phyloP scores from a whole-genome alignment of 2,113 vertebrate species.

The Cyanoramphus novaezelandiae region DNA sequence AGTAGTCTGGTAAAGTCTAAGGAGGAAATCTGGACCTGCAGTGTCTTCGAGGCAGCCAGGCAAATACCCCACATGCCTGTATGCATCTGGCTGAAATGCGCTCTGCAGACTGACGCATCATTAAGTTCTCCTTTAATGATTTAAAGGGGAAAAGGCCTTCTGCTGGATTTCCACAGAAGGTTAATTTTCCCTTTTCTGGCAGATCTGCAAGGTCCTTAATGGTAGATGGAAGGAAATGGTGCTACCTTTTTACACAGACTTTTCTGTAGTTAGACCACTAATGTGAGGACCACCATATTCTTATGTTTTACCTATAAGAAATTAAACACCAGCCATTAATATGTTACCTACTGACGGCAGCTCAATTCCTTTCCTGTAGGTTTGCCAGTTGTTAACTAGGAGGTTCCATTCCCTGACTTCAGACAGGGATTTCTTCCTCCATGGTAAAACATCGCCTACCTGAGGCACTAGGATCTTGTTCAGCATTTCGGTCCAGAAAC shows the following conservation, averaged over 20 bases:
- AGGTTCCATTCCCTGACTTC: constrained; percentile 57
- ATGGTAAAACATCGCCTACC: constrained; percentile 74
- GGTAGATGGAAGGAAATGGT: constrained; percentile 42
- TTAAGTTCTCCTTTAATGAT: constrained; percentile 43
- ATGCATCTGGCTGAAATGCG: constrained; percentile 1
- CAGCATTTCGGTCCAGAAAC: constrained; percentile 74
- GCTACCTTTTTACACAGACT: constrained; percentile 7
- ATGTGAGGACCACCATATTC: constrained; percentile 57
- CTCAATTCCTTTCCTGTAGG: constrained; percentile 46
- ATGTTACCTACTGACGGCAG: constrained; percentile 21
- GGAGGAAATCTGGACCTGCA: constrained; percentile 8
- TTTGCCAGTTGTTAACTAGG: constrained; percentile 19
- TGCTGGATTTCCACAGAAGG: constrained; percentile 53
- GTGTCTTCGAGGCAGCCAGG: neutral
- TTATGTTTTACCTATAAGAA: constrained; percentile 49
- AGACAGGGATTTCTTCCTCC: constrained; percentile 71
- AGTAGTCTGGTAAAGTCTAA: neutral
- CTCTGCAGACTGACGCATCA: constrained; percentile 10
- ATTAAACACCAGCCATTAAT: constrained; percentile 47
- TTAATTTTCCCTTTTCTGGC: constrained; percentile 61
- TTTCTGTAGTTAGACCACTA: neutral
- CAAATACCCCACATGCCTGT: neutral
- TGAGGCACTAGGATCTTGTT: constrained; percentile 77
- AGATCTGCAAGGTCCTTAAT: constrained; percentile 36
- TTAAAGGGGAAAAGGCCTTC: constrained; percentile 45